phyloP scores from a whole-genome alignment of 2,113 vertebrate species.

The Pomatostomus ruficeps region DNA sequence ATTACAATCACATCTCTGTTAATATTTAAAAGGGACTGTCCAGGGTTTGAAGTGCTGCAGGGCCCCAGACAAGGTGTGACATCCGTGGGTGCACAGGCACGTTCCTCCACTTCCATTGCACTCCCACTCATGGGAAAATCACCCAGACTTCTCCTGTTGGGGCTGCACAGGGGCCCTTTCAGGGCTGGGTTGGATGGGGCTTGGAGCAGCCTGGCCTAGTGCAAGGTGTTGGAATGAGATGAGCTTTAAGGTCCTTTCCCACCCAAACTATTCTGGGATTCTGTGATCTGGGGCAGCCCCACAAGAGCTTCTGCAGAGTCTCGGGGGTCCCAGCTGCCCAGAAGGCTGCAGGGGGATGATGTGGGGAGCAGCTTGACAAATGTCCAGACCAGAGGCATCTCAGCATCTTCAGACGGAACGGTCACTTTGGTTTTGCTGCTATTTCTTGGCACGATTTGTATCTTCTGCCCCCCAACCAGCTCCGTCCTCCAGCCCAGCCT shows the following conservation, averaged over 20 bases:
- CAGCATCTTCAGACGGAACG: neutral
- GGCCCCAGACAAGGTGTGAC: neutral
- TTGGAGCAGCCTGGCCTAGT: neutral
- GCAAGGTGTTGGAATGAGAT: neutral
- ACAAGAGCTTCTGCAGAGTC: neutral
- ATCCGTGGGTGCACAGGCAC: fast-evolving
- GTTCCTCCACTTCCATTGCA: fast-evolving
- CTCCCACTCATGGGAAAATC: neutral
- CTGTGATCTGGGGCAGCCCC: neutral
- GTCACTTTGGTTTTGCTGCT: neutral
- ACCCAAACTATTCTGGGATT: neutral
- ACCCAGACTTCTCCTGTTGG: neutral
- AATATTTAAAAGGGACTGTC: neutral
- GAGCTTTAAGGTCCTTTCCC: neutral
- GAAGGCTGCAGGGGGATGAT: neutral
- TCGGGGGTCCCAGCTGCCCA: neutral
- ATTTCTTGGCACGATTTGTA: neutral
- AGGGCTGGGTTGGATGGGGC: neutral
- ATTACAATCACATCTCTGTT: neutral
- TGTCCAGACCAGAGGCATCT: neutral
- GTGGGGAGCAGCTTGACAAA: neutral
- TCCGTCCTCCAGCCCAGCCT: neutral
- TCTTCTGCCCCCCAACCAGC: neutral
- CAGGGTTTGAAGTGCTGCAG: neutral
- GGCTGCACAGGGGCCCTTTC: neutral